Evolutionary conservation across 2,113 vertebrate species (phyloP), one percentile per base, ranked within the genome.

Genomic region (Pontoporia blainvillei): DNA sequence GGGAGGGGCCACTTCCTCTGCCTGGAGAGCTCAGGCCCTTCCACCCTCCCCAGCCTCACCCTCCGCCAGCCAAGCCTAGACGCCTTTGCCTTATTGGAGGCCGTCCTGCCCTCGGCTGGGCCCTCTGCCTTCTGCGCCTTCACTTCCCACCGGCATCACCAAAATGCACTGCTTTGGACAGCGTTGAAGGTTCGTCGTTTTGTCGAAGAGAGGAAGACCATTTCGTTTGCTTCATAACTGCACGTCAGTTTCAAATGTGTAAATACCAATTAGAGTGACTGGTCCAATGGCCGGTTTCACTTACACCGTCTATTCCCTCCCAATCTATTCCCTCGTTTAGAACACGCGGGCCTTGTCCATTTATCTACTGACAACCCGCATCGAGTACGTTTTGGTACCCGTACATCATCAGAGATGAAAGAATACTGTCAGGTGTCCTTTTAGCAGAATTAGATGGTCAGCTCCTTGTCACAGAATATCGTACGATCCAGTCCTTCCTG

Each of bases 301-400:
- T 27, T 15, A 15, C 36, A 34, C 29, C 34, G 17, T 23, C 15
- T 4, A 0, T 7, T 27, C 10, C n/a, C 34, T 67, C 57, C 78
- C 62, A 2, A 5, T 84, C 76, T 6, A 36, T 20, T 62, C 31
- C 31, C n/a, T 36, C 61, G 31, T 29, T 66, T 39, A 20, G 25
- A 61, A 36, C 46, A 66, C 44, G 27, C 1, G 25, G 12, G 1
- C 69, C 46, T 11, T 44, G 29, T 54, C n/a, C 46, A 11, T 27
- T 31, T 15, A 3, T 4, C 44, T 49, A 2, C 34, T 57, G 34
- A n/a, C 61, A n/a, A 1, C 29, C n/a, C 27, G 1, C 69, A 39
- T 8, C 34, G 12, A 14, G 36, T 12, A 3, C 66, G 25, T 46
- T 11, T 14, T 12, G 14, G 52, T 71, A 20, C 2, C 0, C 0